Conservation (phyloP, 2,888 invertebrate species). For the Lochmaea capreae region DNA sequence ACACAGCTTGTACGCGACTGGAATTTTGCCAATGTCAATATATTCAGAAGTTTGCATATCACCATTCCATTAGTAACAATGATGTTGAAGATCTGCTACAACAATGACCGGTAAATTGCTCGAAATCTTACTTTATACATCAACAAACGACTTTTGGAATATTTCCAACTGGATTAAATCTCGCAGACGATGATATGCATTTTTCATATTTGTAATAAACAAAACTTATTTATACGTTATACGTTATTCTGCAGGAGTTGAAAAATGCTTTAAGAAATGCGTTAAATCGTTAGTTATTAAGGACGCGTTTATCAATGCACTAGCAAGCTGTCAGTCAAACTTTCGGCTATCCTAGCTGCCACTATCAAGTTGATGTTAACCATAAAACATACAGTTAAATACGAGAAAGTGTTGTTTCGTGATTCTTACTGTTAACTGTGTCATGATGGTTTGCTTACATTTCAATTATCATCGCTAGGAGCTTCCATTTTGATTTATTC, state of each 20-base stretch:
- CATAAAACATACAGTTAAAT: no score
- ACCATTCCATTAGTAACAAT: conserved; percentile 9
- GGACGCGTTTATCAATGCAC: no score
- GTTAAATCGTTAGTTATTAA: no score
- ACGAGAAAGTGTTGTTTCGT: no score
- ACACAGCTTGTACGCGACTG: neutral
- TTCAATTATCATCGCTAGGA: no score
- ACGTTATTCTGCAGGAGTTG: neutral
- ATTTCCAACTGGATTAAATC: neutral
- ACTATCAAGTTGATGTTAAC: no score
- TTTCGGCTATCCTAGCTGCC: no score
- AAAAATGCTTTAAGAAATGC: neutral
- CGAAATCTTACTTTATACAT: neutral
- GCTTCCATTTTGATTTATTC: no score
- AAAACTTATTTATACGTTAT: neutral
- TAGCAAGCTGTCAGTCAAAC: no score
- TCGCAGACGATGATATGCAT: neutral
- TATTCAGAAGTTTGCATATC: conserved; percentile 9
- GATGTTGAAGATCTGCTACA: conserved; percentile 5
- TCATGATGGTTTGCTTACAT: no score
- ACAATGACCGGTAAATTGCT: conserved; percentile 2
- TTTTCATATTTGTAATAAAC: conserved; percentile 1
- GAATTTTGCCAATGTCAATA: conserved; percentile 4
- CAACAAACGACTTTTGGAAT: neutral
- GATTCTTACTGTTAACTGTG: no score